Base-by-base conservation (phyloP, 2,888 invertebrate genomes). In the Leptodirus hochenwartii region DNA sequence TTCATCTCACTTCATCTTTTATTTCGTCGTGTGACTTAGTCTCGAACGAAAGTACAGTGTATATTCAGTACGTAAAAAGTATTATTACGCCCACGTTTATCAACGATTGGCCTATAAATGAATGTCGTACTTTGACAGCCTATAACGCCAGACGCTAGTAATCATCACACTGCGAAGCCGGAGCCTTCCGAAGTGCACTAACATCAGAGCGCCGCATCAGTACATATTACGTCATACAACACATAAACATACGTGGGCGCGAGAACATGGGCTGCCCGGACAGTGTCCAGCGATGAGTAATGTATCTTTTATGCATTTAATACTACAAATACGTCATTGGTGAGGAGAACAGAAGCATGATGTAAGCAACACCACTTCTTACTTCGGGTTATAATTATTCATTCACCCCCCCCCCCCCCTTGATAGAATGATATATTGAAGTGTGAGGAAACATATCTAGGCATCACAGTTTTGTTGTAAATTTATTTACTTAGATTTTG, bases 111-210 rank as follows among this genome's bases (percentile, higher is more conserved):
- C 12, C 24, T 25, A n/a, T n/a, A n/a, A n/a, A n/a, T n/a, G n/a
- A n/a, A n/a, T n/a, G n/a, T 25, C n/a, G 8, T 9, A 9, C 9
- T 27, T 41, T 64, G 62, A 23, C 66, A 78, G 75, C 79, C 80
- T 51, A 70, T 78, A 62, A 74, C 77, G 53, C 71, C 77, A 54
- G 80, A 80, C 61, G 75, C 77, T 59, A 75, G 76, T 55, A 80
- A 78, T 61, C 81, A 79, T 61, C 75, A 76, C 62, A 60, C 76
- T 51, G 56, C 62, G 57, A 78, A 79, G 61, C 71, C 75, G 56
- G 80, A 80, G 64, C 72, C 76, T 55, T 77, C 79, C 50, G 80
- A 81, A 66, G 78, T 78, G 59, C 78, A 79, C 69, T 79, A 69
- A 60, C 57, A 47, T 38, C 37, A 36, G 38, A 39, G 11, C 25